Evolutionary conservation across 2,113 vertebrate species (phyloP), one percentile per base, ranked within the genome.

Genomic region (Archilochus colubris): DNA sequence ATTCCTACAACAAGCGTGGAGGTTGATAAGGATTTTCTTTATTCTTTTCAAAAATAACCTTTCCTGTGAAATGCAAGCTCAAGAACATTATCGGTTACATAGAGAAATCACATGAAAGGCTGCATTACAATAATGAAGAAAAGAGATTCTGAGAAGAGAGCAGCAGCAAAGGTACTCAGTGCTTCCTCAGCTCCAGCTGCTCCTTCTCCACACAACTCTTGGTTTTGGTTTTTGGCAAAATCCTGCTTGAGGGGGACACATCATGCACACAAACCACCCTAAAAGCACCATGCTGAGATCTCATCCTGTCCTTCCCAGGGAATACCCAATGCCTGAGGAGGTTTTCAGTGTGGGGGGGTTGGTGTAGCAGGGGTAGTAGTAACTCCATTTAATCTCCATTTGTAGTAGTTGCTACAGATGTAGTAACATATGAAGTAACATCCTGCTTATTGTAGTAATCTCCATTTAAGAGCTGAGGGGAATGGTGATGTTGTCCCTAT

Each of bases 21-120:
- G 93, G 76, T 89, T 97, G 95, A 95, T 96, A 96, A 96, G 93
- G 82, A 85, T 95, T 97, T 94, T 95, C 94, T 97, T 95, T 96
- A 93, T 95, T 96, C 94, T 97, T 93, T 96, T 95, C 91, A 91
- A 75, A 95, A 96, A 94, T 95, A 95, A 97, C 95, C 93, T 95
- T 94, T 95, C 82, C 93, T 93, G 79, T 95, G 95, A 97, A 96
- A 97, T 75, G 89, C 94, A 94, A 81, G 94, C 89, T 95, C 44
- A 44, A 88, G 91, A 95, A 95, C 95, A 90, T 94, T 94, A 95
- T 95, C 79, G 0, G 91, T 96, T 95, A 93, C 95, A 95, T 63
- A 96, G 89, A 97, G 89, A 81, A 96, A 70, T 77, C 82, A 90
- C 94, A 93, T 96, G 95, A 97, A 97, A 95, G 91, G 73, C 75